Base-by-base conservation (phyloP, 2,888 invertebrate species). In the Ctenicera cuprea region DNA sequence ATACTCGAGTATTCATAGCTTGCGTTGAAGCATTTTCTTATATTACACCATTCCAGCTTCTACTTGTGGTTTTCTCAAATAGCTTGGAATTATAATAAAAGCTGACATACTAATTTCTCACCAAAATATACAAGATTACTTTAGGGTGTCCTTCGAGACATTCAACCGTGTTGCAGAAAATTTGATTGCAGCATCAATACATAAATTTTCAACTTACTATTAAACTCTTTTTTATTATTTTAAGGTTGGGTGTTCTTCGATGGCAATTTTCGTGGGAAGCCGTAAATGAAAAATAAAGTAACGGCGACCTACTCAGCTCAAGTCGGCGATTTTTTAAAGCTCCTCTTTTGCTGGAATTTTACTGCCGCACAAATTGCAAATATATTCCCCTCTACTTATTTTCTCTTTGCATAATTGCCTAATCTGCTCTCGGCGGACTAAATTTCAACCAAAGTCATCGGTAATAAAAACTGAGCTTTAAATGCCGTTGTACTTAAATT, bases 381-480 rank as follows among this genome's bases (percentile, higher is more conserved):
- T 73, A 73, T 73, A 73, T 73, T 68, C 73, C 59, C 48, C 63
- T 64, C 50, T 64, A 64, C 63, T 72, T 72, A 72, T 72, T 72
- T 62, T 67, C 62, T 37, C 62, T 73, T 73, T 73, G 68, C 73
- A 73, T 73, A 73, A 73, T 73, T 73, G 57, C 63, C 73, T 73
- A 69, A 73, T 68, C 68, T 73, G 62, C 54, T 73, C 73, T 54
- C 64, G 54, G 61, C 61, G 57, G 54, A 54, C 72, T 73, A 67
- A 62, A 73, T 72, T 67, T 67, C 67, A 68, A 73, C 67, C 62
- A 57, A 67, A 63, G 65, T 59, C 64, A 68, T 63, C 63, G 54
- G 68, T 73, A 73, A 71, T 68, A 73, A 73, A 73, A 73, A 68
- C 57, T 63, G 57, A 63, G 68, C 68, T 69, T 73, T 73, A 73